These are phyloP conservation scores for Limulus polyphemus DNA, from an alignment of 2,888 invertebrate genomes.

Conservation along the genomic window DNA sequence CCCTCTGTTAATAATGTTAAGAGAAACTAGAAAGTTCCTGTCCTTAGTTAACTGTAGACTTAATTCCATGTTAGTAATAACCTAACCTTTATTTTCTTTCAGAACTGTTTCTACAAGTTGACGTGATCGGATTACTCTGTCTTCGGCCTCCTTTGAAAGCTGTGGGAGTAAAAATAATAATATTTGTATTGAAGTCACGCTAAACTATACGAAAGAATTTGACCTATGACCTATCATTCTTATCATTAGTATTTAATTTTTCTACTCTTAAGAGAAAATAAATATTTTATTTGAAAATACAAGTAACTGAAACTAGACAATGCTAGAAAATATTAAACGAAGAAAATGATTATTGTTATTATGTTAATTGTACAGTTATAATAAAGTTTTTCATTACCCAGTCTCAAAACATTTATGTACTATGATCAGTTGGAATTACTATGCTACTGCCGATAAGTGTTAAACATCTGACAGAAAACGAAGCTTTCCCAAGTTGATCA, in stretches of 20 bases:
- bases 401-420: no score
- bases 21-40: background rate
- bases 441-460: no score
- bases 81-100: slow-evolving; percentile 45
- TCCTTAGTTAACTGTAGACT: background rate
- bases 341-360: no score
- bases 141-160: slow-evolving; percentile 44
- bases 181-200: background rate
- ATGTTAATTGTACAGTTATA: no score
- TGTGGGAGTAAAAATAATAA: slow-evolving; percentile 29
- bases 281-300: no score
- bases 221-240: slow-evolving; percentile 4
- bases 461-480: no score
- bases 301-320: no score
- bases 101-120: slow-evolving; percentile 47
- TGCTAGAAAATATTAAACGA: no score
- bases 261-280: no score
- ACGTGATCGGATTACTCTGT: slow-evolving; percentile 43
- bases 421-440: no score
- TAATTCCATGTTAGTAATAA: background rate
- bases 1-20: background rate
- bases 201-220: background rate
- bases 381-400: no score
- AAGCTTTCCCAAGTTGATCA: no score
- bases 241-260: background rate